Conservation (phyloP, 1,140 invertebrate genomes). For the Antheraea mylitta region DNA sequence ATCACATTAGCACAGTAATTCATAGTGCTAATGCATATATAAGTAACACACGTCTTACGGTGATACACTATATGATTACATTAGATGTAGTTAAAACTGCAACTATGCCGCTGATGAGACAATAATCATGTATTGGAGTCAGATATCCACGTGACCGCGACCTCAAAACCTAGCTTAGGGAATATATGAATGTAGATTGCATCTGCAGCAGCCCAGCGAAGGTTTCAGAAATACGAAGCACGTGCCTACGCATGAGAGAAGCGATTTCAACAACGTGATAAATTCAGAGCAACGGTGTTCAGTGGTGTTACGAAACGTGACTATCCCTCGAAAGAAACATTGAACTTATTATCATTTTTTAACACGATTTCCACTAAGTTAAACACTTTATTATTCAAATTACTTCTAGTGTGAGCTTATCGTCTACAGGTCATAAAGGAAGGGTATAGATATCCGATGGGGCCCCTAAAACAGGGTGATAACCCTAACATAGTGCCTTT, state of each 20-base stretch:
- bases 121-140: slow-evolving; percentile 34
- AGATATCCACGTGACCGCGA: slow-evolving; percentile 31
- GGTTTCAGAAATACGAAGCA: slow-evolving; percentile 33
- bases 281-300: slow-evolving; percentile 4
- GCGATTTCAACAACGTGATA: slow-evolving; percentile 46
- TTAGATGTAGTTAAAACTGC: slow-evolving; percentile 30
- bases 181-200: slow-evolving; percentile 53
- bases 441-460: no score
- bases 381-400: background rate
- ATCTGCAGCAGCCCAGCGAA: slow-evolving; percentile 29
- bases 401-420: no score
- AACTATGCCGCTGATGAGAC: slow-evolving; percentile 30
- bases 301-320: slow-evolving; percentile 16
- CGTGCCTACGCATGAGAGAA: slow-evolving; percentile 37
- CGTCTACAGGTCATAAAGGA: no score
- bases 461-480: no score
- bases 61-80: background rate
- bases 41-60: background rate
- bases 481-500: no score
- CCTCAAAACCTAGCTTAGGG: slow-evolving; percentile 46
- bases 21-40: background rate
- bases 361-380: background rate
- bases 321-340: background rate
- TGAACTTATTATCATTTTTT: background rate
- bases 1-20: background rate